Base-by-base conservation (phyloP, 2,888 invertebrate species). In the Nemapogon koenigi region DNA sequence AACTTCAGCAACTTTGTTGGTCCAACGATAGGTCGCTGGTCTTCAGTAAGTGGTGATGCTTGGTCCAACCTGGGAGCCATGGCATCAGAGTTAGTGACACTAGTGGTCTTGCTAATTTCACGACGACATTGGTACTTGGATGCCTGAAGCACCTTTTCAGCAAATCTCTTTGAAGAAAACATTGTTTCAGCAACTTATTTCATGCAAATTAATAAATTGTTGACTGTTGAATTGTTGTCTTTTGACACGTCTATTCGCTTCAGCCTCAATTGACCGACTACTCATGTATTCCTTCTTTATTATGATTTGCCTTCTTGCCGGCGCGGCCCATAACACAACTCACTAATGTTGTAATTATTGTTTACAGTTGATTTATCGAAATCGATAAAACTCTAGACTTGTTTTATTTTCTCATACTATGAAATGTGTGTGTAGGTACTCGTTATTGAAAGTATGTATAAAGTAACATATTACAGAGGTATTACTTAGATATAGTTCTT, bases 101-200 rank as follows among this genome's bases (percentile, higher is more conserved):
- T 82, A 13, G 82, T 80, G 1, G 83, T 84, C 62, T 83, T 84
- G 61, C 83, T 83, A 47, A 84, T 84, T 43, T 76, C 71, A 43
- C 80, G 64, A 49, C 73, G 67, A 37, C 78, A 52, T 49, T 78
- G 78, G 50, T 70, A 68, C 51, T 64, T 71, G 54, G 73, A 76
- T 35, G 64, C 53, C 48, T 70, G 67, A 38, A 73, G 48, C 40
- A 75, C 50, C 50, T 54, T 68, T 35, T 72, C 72, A 49, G 71
- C 53, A 49, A 67, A 65, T 50, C 64, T 71, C 59, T 59, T 67
- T 30, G 75, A 59, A 8, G 68, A 62, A 53, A 67, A 72, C 79
- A 79, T 78, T 44, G 57, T 68, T 27, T 37, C n/a, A 14, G 14
- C n/a, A 27, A 13, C n/a, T 28, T 28, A 17, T 37, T 27, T 26